These are phyloP conservation scores for Ommatoiulus sabulosus DNA, from an alignment of 2,888 invertebrate genomes.

Conservation along the genomic window DNA sequence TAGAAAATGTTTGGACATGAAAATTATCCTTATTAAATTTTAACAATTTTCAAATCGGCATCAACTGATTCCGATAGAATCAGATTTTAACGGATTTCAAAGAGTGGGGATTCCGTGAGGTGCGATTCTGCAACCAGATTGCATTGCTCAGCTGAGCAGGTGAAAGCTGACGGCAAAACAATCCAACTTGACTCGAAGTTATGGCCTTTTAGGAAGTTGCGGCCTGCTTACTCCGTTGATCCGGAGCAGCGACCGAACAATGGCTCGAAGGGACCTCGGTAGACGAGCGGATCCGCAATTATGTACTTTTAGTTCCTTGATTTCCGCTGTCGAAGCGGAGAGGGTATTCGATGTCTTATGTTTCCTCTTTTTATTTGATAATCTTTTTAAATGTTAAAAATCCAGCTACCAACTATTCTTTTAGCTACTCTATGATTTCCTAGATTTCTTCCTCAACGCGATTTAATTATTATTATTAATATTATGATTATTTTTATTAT, in stretches of 20 bases:
- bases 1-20: background rate
- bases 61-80: too few species aligned
- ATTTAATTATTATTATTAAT: constrained; percentile 34
- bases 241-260: background rate
- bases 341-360: constrained; percentile 18
- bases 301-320: constrained; percentile 25
- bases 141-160: background rate
- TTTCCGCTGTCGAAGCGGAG: background rate
- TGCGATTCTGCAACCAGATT: background rate
- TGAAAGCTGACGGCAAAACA: background rate
- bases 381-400: constrained; percentile 1
- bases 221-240: background rate
- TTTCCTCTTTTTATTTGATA: constrained; percentile 23
- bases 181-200: background rate
- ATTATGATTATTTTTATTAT: constrained; percentile 34
- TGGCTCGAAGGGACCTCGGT: constrained; percentile 2
- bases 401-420: background rate
- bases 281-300: constrained; percentile 34
- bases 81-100: background rate
- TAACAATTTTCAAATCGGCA: background rate
- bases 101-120: background rate
- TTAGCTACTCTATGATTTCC: constrained; percentile 8
- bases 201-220: background rate
- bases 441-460: background rate
- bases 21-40: background rate